phyloP scores from a whole-genome alignment of 2,113 vertebrate genomes.

The Jaculus jaculus region DNA sequence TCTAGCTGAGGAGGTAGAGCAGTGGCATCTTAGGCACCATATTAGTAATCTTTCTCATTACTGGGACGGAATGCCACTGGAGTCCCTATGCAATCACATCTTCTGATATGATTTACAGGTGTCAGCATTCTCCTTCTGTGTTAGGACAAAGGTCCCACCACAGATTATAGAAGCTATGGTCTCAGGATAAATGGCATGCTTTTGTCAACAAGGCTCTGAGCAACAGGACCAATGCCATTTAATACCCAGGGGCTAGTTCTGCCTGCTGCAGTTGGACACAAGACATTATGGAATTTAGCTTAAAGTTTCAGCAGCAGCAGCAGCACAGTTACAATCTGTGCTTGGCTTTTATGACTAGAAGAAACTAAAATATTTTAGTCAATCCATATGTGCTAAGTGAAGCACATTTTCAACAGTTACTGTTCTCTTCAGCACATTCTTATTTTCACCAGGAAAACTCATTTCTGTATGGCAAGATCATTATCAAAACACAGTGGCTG shows the following conservation, averaged over 20 bases:
- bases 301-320: too few relatives aligned
- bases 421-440: background rate
- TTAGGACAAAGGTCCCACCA: background rate
- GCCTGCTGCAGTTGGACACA: too few relatives aligned
- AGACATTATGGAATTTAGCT: too few relatives aligned
- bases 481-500: background rate
- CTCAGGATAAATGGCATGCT: background rate
- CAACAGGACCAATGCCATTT: background rate
- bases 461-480: background rate
- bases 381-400: background rate
- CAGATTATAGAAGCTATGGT: background rate
- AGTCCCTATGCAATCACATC: too few relatives aligned
- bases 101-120: background rate
- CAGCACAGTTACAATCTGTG: too few relatives aligned
- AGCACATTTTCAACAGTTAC: background rate
- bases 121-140: background rate
- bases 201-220: background rate
- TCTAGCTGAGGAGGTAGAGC: background rate
- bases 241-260: background rate
- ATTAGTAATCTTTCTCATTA: background rate
- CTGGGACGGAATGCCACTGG: background rate
- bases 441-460: background rate
- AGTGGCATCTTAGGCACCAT: background rate
- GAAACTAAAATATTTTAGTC: background rate
- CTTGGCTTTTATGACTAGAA: background rate